Base-by-base conservation (phyloP, 1,140 invertebrate species). In the Drosophila lacertosa region DNA sequence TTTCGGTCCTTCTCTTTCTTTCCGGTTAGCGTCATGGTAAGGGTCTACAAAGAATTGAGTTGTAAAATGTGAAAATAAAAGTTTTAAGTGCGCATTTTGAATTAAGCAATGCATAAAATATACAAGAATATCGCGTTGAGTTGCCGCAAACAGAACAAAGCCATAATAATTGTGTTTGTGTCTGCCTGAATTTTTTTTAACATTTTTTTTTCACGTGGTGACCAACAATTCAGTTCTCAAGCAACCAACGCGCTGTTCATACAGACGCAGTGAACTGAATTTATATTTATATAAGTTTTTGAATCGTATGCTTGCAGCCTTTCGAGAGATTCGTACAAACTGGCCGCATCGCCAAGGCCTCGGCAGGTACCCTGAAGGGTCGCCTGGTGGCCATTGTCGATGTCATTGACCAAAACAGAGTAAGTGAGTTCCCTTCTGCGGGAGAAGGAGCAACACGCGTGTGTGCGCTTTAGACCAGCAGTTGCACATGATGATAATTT, bases 331-430 rank as follows among this genome's bases (percentile, higher is more conserved):
- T 97, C 92, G 98, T 99, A 67, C 96, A 99, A 93, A 95, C 98
- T 47, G 99, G 99, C 92, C 96, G 99, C 77, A 96, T 99, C 75
- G 98, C 97, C 92, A 97, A 97, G 90, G 95, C 99, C 77, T 94
- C 97, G 54, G 95, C 97, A 91, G 98, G 98, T 11, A 93, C 94
- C 48, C 92, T 98, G 75, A 95, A 96, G 91, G 98, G 98, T 70
- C 98, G 99, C 93, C 93, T 99, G 48, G 95, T 97, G 71, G 94
- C 95, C 74, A 98, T 99, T 89, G 97, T 99, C 39, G 97, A 99
- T 92, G 94, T 99, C 77, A 98, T 99, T 89, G 98, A 99, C 92
- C 98, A 99, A 93, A 99, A 98, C 90, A 95, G 97, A 91, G 98
- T 97, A 94, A 94, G 94, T 92, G 39, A 3, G 15, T 44, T 42